Evolutionary conservation across 92 coral and sea anemone species (phyloP).

Genomic region (Hydrozoanthus gracilis): DNA sequence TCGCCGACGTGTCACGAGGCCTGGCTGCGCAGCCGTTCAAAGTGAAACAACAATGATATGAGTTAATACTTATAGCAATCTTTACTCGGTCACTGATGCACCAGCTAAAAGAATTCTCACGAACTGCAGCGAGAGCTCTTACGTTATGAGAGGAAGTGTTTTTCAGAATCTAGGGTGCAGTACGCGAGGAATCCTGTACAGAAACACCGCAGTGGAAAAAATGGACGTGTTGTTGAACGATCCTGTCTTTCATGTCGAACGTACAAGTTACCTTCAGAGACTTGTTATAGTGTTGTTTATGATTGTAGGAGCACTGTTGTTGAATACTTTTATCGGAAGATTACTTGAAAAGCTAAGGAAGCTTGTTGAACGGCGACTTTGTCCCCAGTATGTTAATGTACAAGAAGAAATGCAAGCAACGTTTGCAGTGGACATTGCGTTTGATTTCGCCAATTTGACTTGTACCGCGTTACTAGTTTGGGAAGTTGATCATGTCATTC

Average conservation of each 20-base stretch:
- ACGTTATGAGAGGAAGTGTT: conserved; percentile 26
- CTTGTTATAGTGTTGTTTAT: conserved; percentile 49
- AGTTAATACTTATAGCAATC: neutral
- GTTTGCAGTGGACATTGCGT: conserved; percentile 65
- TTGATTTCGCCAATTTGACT: conserved; percentile 66
- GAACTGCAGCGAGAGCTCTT: neutral
- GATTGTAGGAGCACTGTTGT: conserved; percentile 51
- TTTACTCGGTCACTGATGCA: neutral
- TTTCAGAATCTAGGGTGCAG: conserved; percentile 22
- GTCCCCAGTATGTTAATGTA: conserved; percentile 8
- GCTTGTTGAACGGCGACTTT: conserved; percentile 45
- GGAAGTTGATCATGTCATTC: conserved; percentile 55
- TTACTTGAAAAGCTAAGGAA: conserved; percentile 51
- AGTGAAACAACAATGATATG: no score
- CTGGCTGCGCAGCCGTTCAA: no score
- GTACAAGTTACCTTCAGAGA: conserved; percentile 44
- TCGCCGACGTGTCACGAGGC: no score
- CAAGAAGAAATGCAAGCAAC: conserved; percentile 41
- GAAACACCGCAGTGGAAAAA: conserved; percentile 41
- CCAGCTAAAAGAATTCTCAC: neutral
- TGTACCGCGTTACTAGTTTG: conserved; percentile 68
- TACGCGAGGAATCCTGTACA: conserved; percentile 22
- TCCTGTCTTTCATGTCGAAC: conserved; percentile 52
- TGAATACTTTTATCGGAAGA: conserved; percentile 63
- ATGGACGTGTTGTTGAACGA: conserved; percentile 48